Evolutionary conservation across 1,140 invertebrate species (phyloP), one percentile per base, ranked within the genome.

Genomic region (Aphaenogaster rudis): DNA sequence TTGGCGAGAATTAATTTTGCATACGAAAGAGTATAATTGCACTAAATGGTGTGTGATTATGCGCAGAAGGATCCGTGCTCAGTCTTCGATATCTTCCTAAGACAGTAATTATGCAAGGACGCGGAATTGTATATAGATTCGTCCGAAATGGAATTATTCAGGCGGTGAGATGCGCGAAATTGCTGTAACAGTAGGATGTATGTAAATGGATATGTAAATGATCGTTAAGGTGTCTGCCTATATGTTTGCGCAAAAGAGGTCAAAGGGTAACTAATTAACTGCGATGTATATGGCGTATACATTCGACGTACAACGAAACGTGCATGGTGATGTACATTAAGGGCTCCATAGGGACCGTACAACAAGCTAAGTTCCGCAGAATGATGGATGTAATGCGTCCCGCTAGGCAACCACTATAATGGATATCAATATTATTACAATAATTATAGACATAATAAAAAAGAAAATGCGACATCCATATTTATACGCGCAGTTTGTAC

Each of bases 371-470:
- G 39, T 84, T 88, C 48, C 66, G 61, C 59, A 79, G 76, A 90
- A 84, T 84, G 91, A 91, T 90, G 86, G 79, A 91, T 92, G 57
- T 76, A 86, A 91, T 88, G 54, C 42, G 52, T 74, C 86, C 72
- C 77, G 33, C 45, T 52, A 50, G 42, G 28, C 45, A 54, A 50
- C 15, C 28, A 36, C 59, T 28, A 17, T 45, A 59, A 72, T 86
- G 48, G 36, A 79, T 79, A 67, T 79, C 48, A 54, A 79, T 66
- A 64, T 66, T 48, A 48, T 59, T 80, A 50, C n/a, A 50, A 69
- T 71, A 69, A 69, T 52, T 69, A 67, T 69, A 67, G 9, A 81
- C 13, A 21, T 59, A 17, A 61, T 21, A n/a, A 54, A 45, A 71
- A 28, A n/a, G 4, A 39, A 67, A 8, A 39, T 39, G 48, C 15